Percentiles rank a stretch among this genome's conserved stretches.
Evolutionary conservation across 2,888 invertebrate genomes (phyloP).

Genomic region (Enoplolaimus lenunculus): DNA sequence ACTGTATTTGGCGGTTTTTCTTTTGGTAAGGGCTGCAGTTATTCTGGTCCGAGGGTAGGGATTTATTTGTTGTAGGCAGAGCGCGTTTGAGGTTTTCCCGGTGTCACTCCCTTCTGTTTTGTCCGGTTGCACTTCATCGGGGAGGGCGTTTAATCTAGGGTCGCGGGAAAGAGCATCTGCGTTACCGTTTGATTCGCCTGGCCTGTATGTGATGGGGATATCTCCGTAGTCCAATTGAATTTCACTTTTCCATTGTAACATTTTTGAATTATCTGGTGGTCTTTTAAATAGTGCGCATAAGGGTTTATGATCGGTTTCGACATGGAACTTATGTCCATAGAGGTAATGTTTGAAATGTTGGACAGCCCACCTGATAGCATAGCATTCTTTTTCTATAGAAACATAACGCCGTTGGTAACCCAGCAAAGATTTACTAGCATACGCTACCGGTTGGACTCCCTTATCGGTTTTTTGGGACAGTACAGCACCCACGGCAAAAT

Average conservation of each 20-base stretch:
- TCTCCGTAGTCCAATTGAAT: slow-evolving; percentile 39
- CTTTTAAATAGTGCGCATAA: slow-evolving; percentile 25
- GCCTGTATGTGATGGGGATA: slow-evolving; percentile 40
- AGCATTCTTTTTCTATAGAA: slow-evolving; percentile 28
- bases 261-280: slow-evolving; percentile 41
- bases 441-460: slow-evolving; percentile 27
- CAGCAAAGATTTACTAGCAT: slow-evolving; percentile 28
- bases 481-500: slow-evolving; percentile 30
- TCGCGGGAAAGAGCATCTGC: slow-evolving; percentile 40
- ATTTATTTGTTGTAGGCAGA: no score
- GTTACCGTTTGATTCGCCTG: slow-evolving; percentile 40
- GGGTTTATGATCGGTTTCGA: slow-evolving; percentile 24
- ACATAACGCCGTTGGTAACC: slow-evolving; percentile 27
- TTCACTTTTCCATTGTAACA: slow-evolving; percentile 44
- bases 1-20: background rate
- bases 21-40: background rate
- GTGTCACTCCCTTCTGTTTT: no score
- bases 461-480: slow-evolving; percentile 26
- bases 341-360: slow-evolving; percentile 23
- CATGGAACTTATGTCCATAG: slow-evolving; percentile 15
- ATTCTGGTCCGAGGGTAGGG: no score
- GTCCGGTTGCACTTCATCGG: background rate
- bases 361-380: slow-evolving; percentile 28
- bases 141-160: background rate
- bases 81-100: no score